Conservation (phyloP, 2,113 vertebrate genomes). For the Oxyruncus cristatus region DNA sequence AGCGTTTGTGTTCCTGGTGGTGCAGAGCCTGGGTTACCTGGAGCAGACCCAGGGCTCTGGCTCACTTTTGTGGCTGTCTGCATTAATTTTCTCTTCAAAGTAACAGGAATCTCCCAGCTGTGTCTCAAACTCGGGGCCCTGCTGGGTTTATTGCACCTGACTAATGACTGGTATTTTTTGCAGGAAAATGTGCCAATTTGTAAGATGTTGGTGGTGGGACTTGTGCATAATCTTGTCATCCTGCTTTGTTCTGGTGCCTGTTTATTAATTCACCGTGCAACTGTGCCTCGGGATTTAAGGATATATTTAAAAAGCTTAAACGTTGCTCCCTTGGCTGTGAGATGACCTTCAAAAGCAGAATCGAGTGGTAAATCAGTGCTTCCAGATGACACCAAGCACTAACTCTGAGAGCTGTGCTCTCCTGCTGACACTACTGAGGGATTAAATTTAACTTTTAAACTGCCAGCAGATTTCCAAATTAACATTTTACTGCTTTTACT, state of each 20-base stretch:
- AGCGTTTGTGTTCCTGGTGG: neutral
- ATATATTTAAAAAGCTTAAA: neutral
- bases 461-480: neutral
- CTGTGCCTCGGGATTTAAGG: neutral
- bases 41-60: neutral
- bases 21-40: neutral
- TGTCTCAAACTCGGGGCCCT: neutral
- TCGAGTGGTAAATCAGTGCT: neutral
- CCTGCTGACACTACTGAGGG: neutral
- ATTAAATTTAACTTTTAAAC: neutral
- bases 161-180: neutral
- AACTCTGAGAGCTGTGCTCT: neutral
- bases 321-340: neutral
- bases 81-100: neutral
- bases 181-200: neutral
- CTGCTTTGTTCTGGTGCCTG: neutral
- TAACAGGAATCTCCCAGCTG: neutral
- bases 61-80: neutral
- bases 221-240: neutral
- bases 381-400: neutral
- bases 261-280: neutral
- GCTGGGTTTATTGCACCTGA: neutral
- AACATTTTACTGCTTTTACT: neutral
- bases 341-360: constrained; percentile 47
- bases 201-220: neutral